phyloP scores from a whole-genome alignment of 2,888 invertebrate genomes.

The Rugalucina vietnamica region DNA sequence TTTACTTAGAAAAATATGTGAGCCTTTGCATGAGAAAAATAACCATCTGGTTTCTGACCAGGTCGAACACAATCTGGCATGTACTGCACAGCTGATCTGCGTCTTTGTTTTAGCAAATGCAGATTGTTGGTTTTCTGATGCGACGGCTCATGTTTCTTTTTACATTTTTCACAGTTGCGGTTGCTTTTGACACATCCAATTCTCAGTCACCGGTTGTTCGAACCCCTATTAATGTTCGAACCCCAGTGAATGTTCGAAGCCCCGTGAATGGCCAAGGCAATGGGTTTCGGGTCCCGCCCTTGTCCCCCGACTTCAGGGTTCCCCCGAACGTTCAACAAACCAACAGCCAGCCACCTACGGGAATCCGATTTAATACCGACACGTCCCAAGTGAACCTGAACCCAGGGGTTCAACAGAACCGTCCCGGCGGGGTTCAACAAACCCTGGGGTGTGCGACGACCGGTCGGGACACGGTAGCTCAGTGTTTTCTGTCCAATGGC shows the following conservation, averaged over 20 bases:
- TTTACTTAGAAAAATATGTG: too few relatives aligned
- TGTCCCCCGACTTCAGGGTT: background rate
- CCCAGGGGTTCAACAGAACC: background rate
- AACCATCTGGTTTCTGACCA: too few relatives aligned
- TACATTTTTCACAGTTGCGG: background rate
- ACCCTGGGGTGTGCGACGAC: constrained; percentile 31
- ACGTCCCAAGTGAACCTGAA: background rate
- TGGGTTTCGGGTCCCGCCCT: background rate
- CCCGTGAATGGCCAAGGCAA: background rate
- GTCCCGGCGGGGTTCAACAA: background rate
- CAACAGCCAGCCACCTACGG: constrained; percentile 8
- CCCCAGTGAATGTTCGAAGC: background rate
- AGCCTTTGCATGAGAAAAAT: too few relatives aligned
- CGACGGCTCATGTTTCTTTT: too few relatives aligned
- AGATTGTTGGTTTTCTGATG: too few relatives aligned
- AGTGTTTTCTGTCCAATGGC: constrained; percentile 55
- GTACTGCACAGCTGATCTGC: too few relatives aligned
- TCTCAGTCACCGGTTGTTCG: background rate
- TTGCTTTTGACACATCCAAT: background rate
- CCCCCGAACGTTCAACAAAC: background rate
- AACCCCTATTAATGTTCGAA: background rate
- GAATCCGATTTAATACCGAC: background rate
- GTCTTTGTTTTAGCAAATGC: too few relatives aligned
- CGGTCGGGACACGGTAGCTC: constrained; percentile 39
- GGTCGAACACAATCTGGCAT: too few relatives aligned